A percentile compares a stretch with the other conserved stretches of the same genome.
These are phyloP conservation scores for Catonia carolina DNA, from an alignment of 2,888 invertebrate species.

Conservation along the genomic window DNA sequence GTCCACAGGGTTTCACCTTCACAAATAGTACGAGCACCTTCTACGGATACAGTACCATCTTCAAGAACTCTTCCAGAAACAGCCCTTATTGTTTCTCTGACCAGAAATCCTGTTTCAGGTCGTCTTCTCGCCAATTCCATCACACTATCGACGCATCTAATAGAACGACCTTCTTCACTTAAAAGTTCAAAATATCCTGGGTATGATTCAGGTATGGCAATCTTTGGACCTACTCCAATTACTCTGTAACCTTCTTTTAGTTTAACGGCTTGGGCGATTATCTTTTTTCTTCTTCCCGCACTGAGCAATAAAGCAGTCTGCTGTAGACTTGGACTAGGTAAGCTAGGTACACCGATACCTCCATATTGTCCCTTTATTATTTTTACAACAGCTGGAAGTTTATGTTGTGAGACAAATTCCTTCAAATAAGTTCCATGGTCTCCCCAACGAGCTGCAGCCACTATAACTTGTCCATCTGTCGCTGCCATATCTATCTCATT, in stretches of 20 bases:
- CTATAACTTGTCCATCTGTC: slow-evolving; percentile 83
- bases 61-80: slow-evolving; percentile 45
- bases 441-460: slow-evolving; percentile 71
- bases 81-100: slow-evolving; percentile 69
- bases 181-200: slow-evolving; percentile 89
- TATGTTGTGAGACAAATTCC: slow-evolving; percentile 54
- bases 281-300: slow-evolving; percentile 76
- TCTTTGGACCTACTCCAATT: slow-evolving; percentile 70
- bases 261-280: slow-evolving; percentile 79
- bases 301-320: slow-evolving; percentile 81
- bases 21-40: slow-evolving; percentile 66
- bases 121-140: slow-evolving; percentile 66
- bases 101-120: slow-evolving; percentile 66
- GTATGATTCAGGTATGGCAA: slow-evolving; percentile 86
- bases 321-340: slow-evolving; percentile 79
- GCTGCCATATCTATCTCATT: slow-evolving; percentile 47
- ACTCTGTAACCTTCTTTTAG: slow-evolving; percentile 80
- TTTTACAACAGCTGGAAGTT: slow-evolving; percentile 78
- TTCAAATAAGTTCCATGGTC: slow-evolving; percentile 67
- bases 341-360: slow-evolving; percentile 79
- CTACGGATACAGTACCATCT: slow-evolving; percentile 56
- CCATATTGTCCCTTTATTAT: slow-evolving; percentile 92
- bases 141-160: slow-evolving; percentile 83
- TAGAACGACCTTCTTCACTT: slow-evolving; percentile 88
- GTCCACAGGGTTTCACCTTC: slow-evolving; percentile 79